These are phyloP conservation scores for Cyprinodon tularosa DNA, from an alignment of 2,113 vertebrate genomes.

Conservation along the genomic window DNA sequence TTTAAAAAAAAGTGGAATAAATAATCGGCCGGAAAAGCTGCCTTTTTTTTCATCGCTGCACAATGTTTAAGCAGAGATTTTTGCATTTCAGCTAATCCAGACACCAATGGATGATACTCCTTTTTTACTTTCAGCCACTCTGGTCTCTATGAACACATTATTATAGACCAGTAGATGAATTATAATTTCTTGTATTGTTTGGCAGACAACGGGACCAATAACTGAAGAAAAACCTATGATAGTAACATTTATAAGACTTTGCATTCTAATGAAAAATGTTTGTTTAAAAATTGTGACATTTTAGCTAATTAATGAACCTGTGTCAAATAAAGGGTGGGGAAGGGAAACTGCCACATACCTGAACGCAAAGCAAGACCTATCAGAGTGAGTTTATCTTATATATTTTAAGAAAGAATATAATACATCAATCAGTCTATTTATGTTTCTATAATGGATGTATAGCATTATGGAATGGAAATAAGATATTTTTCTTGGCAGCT, in stretches of 20 bases:
- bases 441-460: constrained; percentile 67
- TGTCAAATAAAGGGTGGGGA: constrained; percentile 25
- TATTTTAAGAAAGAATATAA: constrained; percentile 61
- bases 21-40: not conserved
- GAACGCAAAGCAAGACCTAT: constrained; percentile 52
- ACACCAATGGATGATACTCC: constrained; percentile 7
- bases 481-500: constrained; percentile 74
- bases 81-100: constrained; percentile 15
- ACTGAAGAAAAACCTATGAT: not conserved
- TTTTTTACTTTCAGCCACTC: constrained; percentile 4
- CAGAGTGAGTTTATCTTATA: constrained; percentile 56
- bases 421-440: constrained; percentile 53
- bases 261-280: constrained; percentile 40
- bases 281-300: constrained; percentile 48
- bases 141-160: not conserved
- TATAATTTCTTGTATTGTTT: constrained; percentile 28
- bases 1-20: not conserved
- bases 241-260: constrained; percentile 7
- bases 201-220: constrained; percentile 15
- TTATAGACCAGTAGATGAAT: constrained; percentile 12
- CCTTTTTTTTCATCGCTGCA: not conserved
- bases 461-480: constrained; percentile 54
- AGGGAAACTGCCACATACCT: constrained; percentile 32
- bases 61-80: not conserved
- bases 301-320: constrained; percentile 49